These are phyloP conservation scores for Axinella damicornis DNA, from an alignment of 37 sponge, comb jelly and placozoan species.

Conservation along the genomic window DNA sequence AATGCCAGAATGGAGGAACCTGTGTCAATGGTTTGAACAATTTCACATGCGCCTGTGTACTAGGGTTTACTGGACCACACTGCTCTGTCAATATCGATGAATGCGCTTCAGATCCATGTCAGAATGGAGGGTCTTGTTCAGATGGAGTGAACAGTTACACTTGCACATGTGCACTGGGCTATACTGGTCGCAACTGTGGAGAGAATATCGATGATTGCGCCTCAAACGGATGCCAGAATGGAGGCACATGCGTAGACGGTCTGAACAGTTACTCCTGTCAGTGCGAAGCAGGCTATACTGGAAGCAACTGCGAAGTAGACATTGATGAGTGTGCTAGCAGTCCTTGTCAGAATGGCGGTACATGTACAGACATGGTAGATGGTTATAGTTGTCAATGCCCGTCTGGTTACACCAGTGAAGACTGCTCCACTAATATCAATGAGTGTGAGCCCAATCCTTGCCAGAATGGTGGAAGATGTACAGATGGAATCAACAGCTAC, in stretches of 20 bases:
- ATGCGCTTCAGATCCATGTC: slow-evolving; percentile 32
- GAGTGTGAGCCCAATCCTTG: slow-evolving; percentile 41
- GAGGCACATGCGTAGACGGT: slow-evolving; percentile 46
- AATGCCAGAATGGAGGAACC: slow-evolving; percentile 29
- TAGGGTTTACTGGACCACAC: slow-evolving; percentile 54
- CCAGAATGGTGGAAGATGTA: slow-evolving; percentile 17
- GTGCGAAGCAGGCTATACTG: slow-evolving; percentile 48
- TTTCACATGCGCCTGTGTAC: slow-evolving; percentile 54
- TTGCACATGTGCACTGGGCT: slow-evolving; percentile 58
- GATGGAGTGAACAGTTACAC: slow-evolving; percentile 44
- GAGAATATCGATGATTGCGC: slow-evolving; percentile 54
- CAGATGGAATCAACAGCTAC: slow-evolving; percentile 14
- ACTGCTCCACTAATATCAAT: slow-evolving; percentile 36
- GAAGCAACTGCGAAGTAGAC: slow-evolving; percentile 34
- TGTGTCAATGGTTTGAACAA: slow-evolving; percentile 22
- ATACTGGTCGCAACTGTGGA: slow-evolving; percentile 53
- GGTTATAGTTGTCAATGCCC: slow-evolving; percentile 59
- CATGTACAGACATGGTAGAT: slow-evolving; percentile 22
- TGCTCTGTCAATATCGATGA: slow-evolving; percentile 27
- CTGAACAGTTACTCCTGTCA: slow-evolving; percentile 32
- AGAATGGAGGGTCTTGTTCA: slow-evolving; percentile 35
- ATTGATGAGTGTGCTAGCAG: slow-evolving; percentile 26
- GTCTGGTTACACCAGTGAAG: slow-evolving; percentile 42
- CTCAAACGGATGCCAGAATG: slow-evolving; percentile 42
- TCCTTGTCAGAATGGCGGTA: slow-evolving; percentile 32